These are phyloP conservation scores for Phodopus roborovskii DNA, from an alignment of 2,113 vertebrate species.

Conservation along the genomic window DNA sequence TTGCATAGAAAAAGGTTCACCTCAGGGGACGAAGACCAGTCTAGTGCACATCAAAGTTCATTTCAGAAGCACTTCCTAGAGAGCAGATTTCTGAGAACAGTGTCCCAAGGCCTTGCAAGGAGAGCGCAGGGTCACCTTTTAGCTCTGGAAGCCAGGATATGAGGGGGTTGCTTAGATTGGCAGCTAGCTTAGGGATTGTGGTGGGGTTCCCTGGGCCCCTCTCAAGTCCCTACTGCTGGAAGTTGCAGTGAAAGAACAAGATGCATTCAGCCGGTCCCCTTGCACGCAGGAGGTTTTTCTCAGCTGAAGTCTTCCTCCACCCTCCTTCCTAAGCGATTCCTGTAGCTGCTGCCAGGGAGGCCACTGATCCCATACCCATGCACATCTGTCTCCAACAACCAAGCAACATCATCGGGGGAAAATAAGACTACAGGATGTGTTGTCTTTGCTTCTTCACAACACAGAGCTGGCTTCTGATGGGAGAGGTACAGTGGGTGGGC, in stretches of 20 bases:
- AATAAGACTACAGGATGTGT: background rate
- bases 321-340: background rate
- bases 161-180: background rate
- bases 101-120: background rate
- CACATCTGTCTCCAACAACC: background rate
- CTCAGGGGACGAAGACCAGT: background rate
- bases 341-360: background rate
- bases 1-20: background rate
- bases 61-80: background rate
- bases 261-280: background rate
- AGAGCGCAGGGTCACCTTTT: background rate
- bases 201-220: background rate
- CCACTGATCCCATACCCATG: fast-evolving
- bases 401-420: background rate
- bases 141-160: background rate
- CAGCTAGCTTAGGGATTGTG: background rate
- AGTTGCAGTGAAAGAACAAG: background rate
- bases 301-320: fast-evolving
- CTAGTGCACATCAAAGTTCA: background rate
- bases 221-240: background rate
- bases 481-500: fast-evolving
- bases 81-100: background rate
- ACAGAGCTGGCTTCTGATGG: background rate
- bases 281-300: fast-evolving
- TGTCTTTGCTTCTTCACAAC: slow-evolving; percentile 30